Conservation (phyloP, 2,797 vertebrate genomes). For the Coccyzus lansbergi region DNA sequence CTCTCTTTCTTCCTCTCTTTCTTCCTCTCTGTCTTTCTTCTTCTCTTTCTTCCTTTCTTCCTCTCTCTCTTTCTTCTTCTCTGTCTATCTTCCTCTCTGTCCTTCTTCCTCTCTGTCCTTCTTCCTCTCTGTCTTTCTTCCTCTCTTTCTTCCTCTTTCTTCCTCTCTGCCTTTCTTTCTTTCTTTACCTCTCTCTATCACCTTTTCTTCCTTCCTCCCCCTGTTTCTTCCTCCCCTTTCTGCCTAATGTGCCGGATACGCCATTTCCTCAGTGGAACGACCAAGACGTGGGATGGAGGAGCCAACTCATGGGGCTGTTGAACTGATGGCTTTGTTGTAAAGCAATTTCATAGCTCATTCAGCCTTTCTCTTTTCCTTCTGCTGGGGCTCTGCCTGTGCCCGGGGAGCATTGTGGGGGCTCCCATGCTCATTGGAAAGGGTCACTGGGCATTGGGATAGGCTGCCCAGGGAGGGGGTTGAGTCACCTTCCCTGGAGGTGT, state of each 20-base stretch:
- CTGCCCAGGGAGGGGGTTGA: too few relatives aligned
- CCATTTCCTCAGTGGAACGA: neutral
- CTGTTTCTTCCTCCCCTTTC: neutral
- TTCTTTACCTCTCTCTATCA: too few relatives aligned
- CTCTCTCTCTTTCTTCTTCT: too few relatives aligned
- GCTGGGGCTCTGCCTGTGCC: too few relatives aligned
- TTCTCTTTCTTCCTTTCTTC: neutral
- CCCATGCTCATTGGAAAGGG: fast-evolving
- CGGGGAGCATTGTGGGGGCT: neutral
- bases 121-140: neutral
- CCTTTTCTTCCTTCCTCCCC: neutral
- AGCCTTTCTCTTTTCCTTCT: fast-evolving
- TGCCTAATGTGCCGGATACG: neutral
- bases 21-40: neutral
- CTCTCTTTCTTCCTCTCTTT: too few relatives aligned
- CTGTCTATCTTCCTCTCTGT: neutral
- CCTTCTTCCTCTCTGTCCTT: too few relatives aligned
- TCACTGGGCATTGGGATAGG: too few relatives aligned
- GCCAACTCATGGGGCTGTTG: fast-evolving
- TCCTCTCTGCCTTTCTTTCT: too few relatives aligned
- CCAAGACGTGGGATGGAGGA: fast-evolving
- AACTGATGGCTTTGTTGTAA: fast-evolving
- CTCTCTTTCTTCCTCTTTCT: neutral
- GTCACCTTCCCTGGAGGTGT: too few relatives aligned
- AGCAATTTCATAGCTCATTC: neutral